Evolutionary conservation across 2,797 vertebrate species (phyloP), one percentile per base, ranked within the genome.

Genomic region (Anguilla pacifica): DNA sequence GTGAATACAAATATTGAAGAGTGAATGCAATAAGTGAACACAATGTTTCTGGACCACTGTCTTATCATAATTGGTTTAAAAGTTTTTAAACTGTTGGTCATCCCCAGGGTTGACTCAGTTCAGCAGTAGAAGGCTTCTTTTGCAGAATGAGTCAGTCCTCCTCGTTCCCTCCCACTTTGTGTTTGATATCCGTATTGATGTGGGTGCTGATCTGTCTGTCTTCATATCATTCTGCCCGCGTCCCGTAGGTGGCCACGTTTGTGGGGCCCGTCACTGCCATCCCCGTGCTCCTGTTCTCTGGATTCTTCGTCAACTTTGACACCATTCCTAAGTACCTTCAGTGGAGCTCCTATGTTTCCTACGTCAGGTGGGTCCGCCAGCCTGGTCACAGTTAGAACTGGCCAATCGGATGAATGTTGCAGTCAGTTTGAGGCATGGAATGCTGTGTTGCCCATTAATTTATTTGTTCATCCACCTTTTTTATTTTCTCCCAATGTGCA

Each of bases 261-360:
- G 97, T 99, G 92, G 99, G 98, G 85, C 98, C 99, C 0, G 97
- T 99, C 85, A 98, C 98, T 83, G 97, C 98, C 92, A 98, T 99
- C 91, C 98, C 98, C 0, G 98, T 99, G 85, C 97, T 99, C 87
- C 96, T 99, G 89, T 99, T 99, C 95, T 99, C 99, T 2, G 98
- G 99, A 88, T 99, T 99, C 95, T 99, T 99, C 0, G 98, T 99
- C 92, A 99, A 98, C 93, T 99, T 99, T 94, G 98, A 99, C 96
- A 99, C 98, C 89, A 99, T 99, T 92, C 98, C 98, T 67, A 98
- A 98, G 87, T 99, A 99, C 93, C 94, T 99, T 85, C 98, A 99
- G 84, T 99, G 98, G 99, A 99, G 98, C 90, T 99, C 98, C 84
- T 99, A 99, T 1, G 93, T 99, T 85, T 99, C 99, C 90, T 99